Evolutionary conservation across 2,888 invertebrate species (phyloP).

Genomic region (Stenotaenia linearis): DNA sequence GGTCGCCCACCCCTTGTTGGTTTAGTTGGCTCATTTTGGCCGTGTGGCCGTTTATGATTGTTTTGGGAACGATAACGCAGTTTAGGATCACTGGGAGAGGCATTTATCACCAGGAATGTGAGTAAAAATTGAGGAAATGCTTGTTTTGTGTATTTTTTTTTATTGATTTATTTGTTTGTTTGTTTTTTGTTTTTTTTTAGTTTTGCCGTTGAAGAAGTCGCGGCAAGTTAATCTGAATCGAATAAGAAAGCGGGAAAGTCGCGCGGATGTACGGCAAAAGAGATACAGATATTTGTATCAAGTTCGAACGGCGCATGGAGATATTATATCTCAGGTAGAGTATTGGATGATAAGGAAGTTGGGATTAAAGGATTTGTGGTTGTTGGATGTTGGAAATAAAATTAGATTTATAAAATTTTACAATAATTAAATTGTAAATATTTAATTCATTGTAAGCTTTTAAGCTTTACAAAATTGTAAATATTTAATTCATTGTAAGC

Average conservation of each 20-base stretch:
- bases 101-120: constrained; percentile 48
- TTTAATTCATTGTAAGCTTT: too few relatives aligned
- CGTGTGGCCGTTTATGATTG: constrained; percentile 64
- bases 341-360: too few relatives aligned
- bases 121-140: constrained; percentile 44
- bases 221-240: constrained; percentile 49
- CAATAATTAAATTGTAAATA: too few relatives aligned
- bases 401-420: too few relatives aligned
- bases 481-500: too few relatives aligned
- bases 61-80: constrained; percentile 64
- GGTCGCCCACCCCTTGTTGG: constrained; percentile 57
- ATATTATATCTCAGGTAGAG: constrained; percentile 74
- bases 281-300: constrained; percentile 90
- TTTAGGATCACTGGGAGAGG: constrained; percentile 62
- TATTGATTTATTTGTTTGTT: too few relatives aligned
- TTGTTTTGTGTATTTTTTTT: constrained; percentile 49
- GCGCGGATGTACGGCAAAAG: constrained; percentile 77
- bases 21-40: constrained; percentile 67
- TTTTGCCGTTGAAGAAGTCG: constrained; percentile 51
- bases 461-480: too few relatives aligned
- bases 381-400: too few relatives aligned
- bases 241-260: constrained; percentile 63
- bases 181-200: too few relatives aligned
- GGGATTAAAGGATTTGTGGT: too few relatives aligned
- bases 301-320: constrained; percentile 80